phyloP scores from a whole-genome alignment of 2,888 invertebrate species.

The Apodemia hepburni region DNA sequence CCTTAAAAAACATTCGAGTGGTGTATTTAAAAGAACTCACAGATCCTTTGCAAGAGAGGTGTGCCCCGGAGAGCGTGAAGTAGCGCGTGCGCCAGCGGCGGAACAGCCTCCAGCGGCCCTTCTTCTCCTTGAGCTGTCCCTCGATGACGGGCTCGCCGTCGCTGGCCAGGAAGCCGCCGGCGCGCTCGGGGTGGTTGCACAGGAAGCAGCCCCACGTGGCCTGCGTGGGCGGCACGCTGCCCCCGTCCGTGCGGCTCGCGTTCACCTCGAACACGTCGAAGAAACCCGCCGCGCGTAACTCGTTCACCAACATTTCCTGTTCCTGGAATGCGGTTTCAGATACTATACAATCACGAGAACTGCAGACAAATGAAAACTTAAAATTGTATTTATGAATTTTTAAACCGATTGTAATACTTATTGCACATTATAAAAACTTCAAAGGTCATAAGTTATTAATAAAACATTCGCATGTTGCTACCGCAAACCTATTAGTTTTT shows the following conservation, averaged over 20 bases:
- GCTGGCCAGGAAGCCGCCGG: slow-evolving; percentile 88
- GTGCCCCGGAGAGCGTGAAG: slow-evolving; percentile 95
- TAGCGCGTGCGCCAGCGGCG: slow-evolving; percentile 95
- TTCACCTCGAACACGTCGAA: slow-evolving; percentile 95
- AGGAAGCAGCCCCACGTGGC: slow-evolving; percentile 94
- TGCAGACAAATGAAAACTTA: no score
- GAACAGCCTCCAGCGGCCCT: slow-evolving; percentile 94
- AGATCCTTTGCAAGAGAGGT: slow-evolving; percentile 91
- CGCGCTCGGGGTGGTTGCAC: slow-evolving; percentile 95
- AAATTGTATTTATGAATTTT: no score
- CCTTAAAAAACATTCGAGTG: no score
- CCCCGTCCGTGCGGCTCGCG: slow-evolving; percentile 54
- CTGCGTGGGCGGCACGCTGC: slow-evolving; percentile 41
- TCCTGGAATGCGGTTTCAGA: slow-evolving; percentile 81
- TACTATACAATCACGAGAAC: no score
- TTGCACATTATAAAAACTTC: no score
- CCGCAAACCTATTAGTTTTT: no score
- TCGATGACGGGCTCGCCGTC: slow-evolving; percentile 94
- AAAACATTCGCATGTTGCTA: no score
- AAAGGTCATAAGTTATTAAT: no score
- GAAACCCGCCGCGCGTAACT: slow-evolving; percentile 92
- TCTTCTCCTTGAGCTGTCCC: slow-evolving; percentile 94
- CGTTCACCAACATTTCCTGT: slow-evolving; percentile 92
- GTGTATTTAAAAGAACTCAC: slow-evolving; percentile 69
- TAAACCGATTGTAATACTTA: no score